Evolutionary conservation across 2,888 invertebrate species (phyloP).

Genomic region (Eledone cirrhosa): DNA sequence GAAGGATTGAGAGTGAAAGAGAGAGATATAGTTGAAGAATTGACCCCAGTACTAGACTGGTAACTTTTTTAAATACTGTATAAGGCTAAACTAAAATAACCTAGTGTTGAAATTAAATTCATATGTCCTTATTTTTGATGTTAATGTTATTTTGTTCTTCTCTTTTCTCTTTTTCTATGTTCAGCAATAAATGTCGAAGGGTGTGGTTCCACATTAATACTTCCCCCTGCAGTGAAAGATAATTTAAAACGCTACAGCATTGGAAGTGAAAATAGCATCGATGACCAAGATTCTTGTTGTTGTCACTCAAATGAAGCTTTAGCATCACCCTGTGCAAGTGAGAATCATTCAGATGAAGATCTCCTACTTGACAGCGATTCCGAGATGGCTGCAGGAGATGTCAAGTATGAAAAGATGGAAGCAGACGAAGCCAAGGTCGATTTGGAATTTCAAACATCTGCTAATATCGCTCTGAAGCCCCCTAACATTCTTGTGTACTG

Average conservation of each 20-base stretch:
- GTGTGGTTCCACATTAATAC: not conserved
- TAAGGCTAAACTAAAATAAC: no score
- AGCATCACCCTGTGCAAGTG: constrained; percentile 4
- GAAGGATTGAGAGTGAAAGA: no score
- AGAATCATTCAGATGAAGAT: not conserved
- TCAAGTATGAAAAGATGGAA: not conserved
- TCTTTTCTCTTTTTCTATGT: not conserved
- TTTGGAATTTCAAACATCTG: constrained; percentile 51
- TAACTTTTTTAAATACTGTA: no score
- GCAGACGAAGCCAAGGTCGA: constrained; percentile 34
- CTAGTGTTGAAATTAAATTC: no score
- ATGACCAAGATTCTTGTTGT: constrained; percentile 15
- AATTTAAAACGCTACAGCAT: not conserved
- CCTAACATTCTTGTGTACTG: constrained; percentile 65
- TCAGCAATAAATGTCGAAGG: constrained; percentile 17
- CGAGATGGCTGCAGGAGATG: not conserved
- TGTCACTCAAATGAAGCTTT: constrained; percentile 18
- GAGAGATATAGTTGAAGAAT: no score
- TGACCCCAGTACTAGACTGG: no score
- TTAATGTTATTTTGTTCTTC: not conserved
- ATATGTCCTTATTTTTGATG: not conserved
- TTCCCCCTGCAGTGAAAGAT: not conserved
- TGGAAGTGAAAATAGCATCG: constrained; percentile 10
- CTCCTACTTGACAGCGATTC: not conserved
- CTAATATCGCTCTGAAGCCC: constrained; percentile 57